A percentile compares a stretch with the other conserved stretches of the same genome.
Conservation (phyloP, 2,888 invertebrate species). For the Auanema freiburgensis region DNA sequence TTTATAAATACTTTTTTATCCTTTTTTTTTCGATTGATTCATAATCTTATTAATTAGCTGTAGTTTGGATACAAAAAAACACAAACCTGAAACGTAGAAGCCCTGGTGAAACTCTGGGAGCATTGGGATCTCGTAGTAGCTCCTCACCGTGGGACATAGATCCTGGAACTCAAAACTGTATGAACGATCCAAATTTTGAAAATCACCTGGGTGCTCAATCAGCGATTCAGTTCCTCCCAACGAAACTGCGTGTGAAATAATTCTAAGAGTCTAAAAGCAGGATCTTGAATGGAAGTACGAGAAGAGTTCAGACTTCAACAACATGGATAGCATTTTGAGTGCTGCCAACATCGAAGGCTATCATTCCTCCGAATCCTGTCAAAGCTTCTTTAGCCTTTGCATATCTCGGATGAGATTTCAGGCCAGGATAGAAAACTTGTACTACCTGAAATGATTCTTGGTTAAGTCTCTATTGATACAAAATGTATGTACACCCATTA, state of each 20-base stretch:
- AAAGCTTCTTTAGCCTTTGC: slow-evolving; percentile 31
- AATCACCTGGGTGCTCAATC: slow-evolving; percentile 44
- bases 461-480: too few relatives aligned
- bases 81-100: slow-evolving; percentile 46
- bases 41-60: too few relatives aligned
- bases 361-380: slow-evolving; percentile 48
- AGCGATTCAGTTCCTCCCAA: slow-evolving; percentile 53
- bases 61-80: too few relatives aligned
- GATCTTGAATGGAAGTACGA: neutral
- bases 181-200: neutral
- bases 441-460: slow-evolving; percentile 23
- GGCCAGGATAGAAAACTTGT: slow-evolving; percentile 48
- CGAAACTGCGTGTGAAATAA: slow-evolving; percentile 47
- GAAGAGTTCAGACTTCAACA: slow-evolving; percentile 27
- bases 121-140: slow-evolving; percentile 21
- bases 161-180: slow-evolving; percentile 9
- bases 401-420: slow-evolving; percentile 46
- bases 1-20: too few relatives aligned
- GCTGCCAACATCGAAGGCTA: slow-evolving; percentile 45
- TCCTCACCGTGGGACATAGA: slow-evolving; percentile 44
- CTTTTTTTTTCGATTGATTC: too few relatives aligned
- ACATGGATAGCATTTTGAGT: slow-evolving; percentile 34
- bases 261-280: slow-evolving; percentile 21
- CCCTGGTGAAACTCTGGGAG: slow-evolving; percentile 25
- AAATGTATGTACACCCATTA: too few relatives aligned